Evolutionary conservation across 2,797 vertebrate species (phyloP).

Genomic region (Nannoperca obscura): DNA sequence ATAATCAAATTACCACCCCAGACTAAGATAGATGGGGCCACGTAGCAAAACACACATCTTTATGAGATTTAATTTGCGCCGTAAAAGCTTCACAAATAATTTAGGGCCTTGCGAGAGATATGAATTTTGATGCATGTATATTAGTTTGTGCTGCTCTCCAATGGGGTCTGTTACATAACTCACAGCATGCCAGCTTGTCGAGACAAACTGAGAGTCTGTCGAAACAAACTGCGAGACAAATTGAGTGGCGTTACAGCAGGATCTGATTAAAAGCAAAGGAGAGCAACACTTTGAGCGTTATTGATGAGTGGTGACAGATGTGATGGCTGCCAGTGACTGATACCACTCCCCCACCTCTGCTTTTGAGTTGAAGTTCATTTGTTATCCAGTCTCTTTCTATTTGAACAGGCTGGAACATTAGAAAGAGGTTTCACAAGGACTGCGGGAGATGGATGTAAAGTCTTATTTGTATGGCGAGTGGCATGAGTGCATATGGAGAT

Average conservation of each 20-base stretch:
- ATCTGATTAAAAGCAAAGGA: slow-evolving; percentile 77
- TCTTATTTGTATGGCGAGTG: slow-evolving; percentile 39
- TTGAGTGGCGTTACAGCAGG: slow-evolving; percentile 66
- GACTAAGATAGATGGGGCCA: slow-evolving; percentile 80
- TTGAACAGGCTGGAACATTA: slow-evolving; percentile 23
- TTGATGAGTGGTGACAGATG: slow-evolving; percentile 75
- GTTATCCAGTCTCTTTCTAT: slow-evolving; percentile 20
- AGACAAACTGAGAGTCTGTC: slow-evolving; percentile 66
- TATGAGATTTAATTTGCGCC: slow-evolving; percentile 76
- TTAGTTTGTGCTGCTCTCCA: slow-evolving; percentile 72
- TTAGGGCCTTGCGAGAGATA: slow-evolving; percentile 73
- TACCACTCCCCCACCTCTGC: slow-evolving; percentile 40
- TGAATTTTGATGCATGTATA: slow-evolving; percentile 72
- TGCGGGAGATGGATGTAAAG: slow-evolving; percentile 11
- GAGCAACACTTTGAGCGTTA: slow-evolving; percentile 68
- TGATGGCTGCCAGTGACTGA: slow-evolving; percentile 54
- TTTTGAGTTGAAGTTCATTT: slow-evolving; percentile 46
- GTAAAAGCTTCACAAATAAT: slow-evolving; percentile 83
- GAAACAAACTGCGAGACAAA: slow-evolving; percentile 70
- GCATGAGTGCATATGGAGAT: slow-evolving; percentile 26
- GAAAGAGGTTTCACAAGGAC: slow-evolving; percentile 4
- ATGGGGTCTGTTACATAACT: slow-evolving; percentile 75
- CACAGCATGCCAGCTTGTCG: slow-evolving; percentile 63
- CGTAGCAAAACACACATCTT: slow-evolving; percentile 71
- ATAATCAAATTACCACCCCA: slow-evolving; percentile 78